phyloP scores from a whole-genome alignment of 1,140 invertebrate species.

The Hermatobates lingyangjiaoensis region DNA sequence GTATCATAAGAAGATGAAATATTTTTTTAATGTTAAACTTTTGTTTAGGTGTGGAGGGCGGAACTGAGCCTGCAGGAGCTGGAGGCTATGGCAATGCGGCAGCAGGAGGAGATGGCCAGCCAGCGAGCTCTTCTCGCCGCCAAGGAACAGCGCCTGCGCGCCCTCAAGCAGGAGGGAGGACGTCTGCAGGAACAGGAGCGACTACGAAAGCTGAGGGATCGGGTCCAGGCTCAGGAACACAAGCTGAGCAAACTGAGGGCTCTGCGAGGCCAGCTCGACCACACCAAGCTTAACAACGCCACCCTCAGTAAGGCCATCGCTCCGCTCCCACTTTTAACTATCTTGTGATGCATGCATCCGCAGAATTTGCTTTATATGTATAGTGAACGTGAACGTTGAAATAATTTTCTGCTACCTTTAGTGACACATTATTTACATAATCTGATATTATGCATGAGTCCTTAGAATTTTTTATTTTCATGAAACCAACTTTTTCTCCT shows the following conservation, averaged over 20 bases:
- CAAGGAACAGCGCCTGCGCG: slow-evolving; percentile 64
- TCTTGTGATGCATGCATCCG: too few relatives aligned
- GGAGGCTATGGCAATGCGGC: slow-evolving; percentile 84
- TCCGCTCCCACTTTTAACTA: too few relatives aligned
- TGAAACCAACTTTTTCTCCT: too few relatives aligned
- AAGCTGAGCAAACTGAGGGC: slow-evolving; percentile 77
- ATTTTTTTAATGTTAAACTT: not conserved
- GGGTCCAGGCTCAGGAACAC: slow-evolving; percentile 82
- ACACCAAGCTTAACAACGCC: slow-evolving; percentile 74
- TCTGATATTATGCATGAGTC: too few relatives aligned
- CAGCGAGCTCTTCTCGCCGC: slow-evolving; percentile 77
- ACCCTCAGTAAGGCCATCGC: slow-evolving; percentile 75
- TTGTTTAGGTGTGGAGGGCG: slow-evolving; percentile 14
- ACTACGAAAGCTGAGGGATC: slow-evolving; percentile 64
- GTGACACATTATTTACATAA: too few relatives aligned
- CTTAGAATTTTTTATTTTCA: too few relatives aligned
- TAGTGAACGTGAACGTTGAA: too few relatives aligned
- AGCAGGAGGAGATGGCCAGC: slow-evolving; percentile 89
- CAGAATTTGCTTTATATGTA: too few relatives aligned
- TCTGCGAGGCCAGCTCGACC: slow-evolving; percentile 76
- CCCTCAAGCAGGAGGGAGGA: slow-evolving; percentile 58
- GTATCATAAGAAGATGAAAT: too few relatives aligned
- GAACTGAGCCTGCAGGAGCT: slow-evolving; percentile 78
- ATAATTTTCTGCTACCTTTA: too few relatives aligned
- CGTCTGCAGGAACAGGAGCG: slow-evolving; percentile 70